Evolutionary conservation across 2,113 vertebrate species (phyloP), one percentile per base, ranked within the genome.

Genomic region (Cariama cristata): DNA sequence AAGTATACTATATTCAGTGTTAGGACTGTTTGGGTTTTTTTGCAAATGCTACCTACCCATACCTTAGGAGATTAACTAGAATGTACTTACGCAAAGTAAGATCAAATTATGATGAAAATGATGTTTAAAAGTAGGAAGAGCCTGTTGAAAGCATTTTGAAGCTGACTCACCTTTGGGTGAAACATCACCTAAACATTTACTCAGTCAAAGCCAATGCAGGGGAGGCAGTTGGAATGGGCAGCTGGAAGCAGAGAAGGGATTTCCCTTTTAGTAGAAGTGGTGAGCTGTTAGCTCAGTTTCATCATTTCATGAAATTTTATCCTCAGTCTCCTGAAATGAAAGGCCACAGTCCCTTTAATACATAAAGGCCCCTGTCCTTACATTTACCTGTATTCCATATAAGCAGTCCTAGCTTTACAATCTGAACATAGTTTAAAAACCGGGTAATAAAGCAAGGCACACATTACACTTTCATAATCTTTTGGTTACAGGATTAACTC

Each of bases 401-500:
- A 35, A 88, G 42, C 21, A 56, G 26, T 59, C 50, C 24, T 38
- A 32, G 11, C 27, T 69, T 9, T 53, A 3, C 50, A 32, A 23
- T 82, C 58, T 75, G 56, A 64, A 64, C 18, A 26, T 12, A 13
- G 35, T 40, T 63, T 44, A 68, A 86, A 77, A 72, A 18, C 4
- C 19, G 45, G 35, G 16, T 38, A 40, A 20, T 79, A 50, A 86
- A 92, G 27, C 33, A 66, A 42, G 17, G 47, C 7, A 13, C 33
- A 26, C 4, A 1, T 89, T 75, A 79, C 44, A 45, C 24, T 91
- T 87, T 55, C 14, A 32, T 82, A 28, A 50, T 75, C 55, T 81
- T 88, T 88, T 33, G 14, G 12, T 97, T 96, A 68, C 79, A 98
- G 98, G 99, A 12, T 95, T 99, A 90, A 98, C 96, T 64, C 47